Conservation (phyloP, 1,140 invertebrate genomes). For the Drosophila prosaltans region DNA sequence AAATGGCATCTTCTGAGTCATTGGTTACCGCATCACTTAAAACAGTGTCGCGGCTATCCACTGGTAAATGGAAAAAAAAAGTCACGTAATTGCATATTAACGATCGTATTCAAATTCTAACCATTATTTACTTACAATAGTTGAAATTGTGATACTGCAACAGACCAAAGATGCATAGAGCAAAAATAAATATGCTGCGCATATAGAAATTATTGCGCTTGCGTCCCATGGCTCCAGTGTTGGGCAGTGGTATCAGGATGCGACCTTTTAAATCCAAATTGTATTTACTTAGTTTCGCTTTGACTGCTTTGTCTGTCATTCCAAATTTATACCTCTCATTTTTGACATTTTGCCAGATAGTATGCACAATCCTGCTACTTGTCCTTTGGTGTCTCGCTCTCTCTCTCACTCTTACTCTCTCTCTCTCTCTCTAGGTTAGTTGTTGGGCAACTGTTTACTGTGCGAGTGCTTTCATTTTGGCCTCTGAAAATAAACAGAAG, state of each 20-base stretch:
- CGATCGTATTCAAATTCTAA: no score
- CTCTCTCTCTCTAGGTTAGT: conserved; percentile 12
- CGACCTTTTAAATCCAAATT: conserved; percentile 49
- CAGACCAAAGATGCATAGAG: conserved; percentile 88
- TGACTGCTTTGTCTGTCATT: neutral
- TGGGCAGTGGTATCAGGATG: conserved; percentile 79
- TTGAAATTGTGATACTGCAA: conserved; percentile 88
- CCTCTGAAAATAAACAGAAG: conserved; percentile 44
- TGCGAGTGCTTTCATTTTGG: conserved; percentile 41
- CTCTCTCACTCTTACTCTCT: neutral
- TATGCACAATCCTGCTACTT: neutral
- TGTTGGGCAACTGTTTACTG: conserved; percentile 39
- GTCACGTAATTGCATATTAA: no score
- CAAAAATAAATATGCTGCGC: conserved; percentile 86
- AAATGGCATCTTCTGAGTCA: conserved; percentile 85
- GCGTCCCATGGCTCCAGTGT: conserved; percentile 78
- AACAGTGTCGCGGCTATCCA: conserved; percentile 63
- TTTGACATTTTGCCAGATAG: conserved; percentile 54
- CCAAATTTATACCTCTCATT: conserved; percentile 60
- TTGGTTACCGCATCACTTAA: conserved; percentile 81
- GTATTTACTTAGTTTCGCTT: conserved; percentile 15
- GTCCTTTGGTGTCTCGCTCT: neutral
- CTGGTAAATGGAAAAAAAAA: conserved; percentile 21
- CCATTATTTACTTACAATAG: conserved; percentile 78
- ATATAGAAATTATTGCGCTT: conserved; percentile 84